These are phyloP conservation scores for Cottoperca gobio DNA, from an alignment of 2,797 vertebrate genomes.

Conservation along the genomic window DNA sequence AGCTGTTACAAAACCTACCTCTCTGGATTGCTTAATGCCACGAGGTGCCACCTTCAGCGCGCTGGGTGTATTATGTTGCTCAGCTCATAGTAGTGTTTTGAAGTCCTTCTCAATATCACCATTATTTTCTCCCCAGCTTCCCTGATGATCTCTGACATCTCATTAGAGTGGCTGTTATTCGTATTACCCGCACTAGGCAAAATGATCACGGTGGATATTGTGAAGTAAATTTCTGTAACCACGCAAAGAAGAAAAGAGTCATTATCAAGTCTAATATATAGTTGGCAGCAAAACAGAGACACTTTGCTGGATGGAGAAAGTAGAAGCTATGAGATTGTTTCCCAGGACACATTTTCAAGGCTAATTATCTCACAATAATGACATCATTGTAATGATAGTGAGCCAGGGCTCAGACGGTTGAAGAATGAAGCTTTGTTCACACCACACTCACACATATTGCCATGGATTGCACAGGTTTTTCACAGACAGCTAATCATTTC, in stretches of 20 bases:
- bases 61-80: constrained; percentile 32
- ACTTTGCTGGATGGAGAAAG: constrained; percentile 55
- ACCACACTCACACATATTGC: background rate
- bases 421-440: constrained; percentile 49
- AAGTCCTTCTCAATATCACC: constrained; percentile 35
- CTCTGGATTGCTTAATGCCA: constrained; percentile 67
- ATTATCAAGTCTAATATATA: constrained; percentile 69
- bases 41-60: constrained; percentile 54
- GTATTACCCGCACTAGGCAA: constrained; percentile 43
- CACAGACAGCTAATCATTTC: background rate
- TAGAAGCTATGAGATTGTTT: constrained; percentile 60
- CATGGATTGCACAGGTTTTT: constrained; percentile 5
- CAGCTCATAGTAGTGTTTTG: constrained; percentile 24
- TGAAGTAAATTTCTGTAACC: constrained; percentile 60
- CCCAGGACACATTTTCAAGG: constrained; percentile 66
- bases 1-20: constrained; percentile 71
- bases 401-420: constrained; percentile 45
- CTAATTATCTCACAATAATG: constrained; percentile 75
- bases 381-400: constrained; percentile 67
- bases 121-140: constrained; percentile 24
- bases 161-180: constrained; percentile 58
- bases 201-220: constrained; percentile 53
- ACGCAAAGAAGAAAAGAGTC: constrained; percentile 58
- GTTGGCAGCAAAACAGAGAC: constrained; percentile 62
- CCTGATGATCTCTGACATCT: constrained; percentile 67